A percentile compares a stretch with the other conserved stretches of the same genome.
These are phyloP conservation scores for Bolinopsis microptera DNA, from an alignment of 37 sponge, comb jelly and placozoan species.

Conservation along the genomic window DNA sequence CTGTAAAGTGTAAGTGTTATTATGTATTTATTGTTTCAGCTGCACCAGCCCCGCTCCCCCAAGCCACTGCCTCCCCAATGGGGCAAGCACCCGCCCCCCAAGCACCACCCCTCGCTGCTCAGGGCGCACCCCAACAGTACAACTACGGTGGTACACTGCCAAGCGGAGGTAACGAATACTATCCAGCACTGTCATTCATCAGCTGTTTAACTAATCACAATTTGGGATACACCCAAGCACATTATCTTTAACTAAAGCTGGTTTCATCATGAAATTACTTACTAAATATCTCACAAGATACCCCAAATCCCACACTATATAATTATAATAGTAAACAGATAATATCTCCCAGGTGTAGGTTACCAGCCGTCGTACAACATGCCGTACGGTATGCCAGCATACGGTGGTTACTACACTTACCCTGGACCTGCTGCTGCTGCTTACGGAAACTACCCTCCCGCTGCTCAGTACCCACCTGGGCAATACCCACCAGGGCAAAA, in stretches of 20 bases:
- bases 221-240: no score
- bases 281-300: no score
- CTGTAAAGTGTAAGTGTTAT: no score
- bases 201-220: no score
- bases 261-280: no score
- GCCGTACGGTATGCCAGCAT: constrained; percentile 45
- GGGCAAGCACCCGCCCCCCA: neutral
- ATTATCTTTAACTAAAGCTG: no score
- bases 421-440: neutral
- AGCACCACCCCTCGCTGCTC: constrained; percentile 31
- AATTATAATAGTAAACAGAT: no score
- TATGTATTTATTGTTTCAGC: neutral
- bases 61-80: neutral
- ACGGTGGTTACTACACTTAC: constrained; percentile 60
- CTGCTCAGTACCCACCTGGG: constrained; percentile 18
- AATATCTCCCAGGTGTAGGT: neutral
- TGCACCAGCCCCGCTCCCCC: neutral
- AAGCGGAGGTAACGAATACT: neutral
- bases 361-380: constrained; percentile 20
- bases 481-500: constrained; percentile 30
- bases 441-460: constrained; percentile 11
- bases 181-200: no score
- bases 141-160: neutral
- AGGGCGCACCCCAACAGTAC: neutral
- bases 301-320: no score